Evolutionary conservation across 2,113 vertebrate species (phyloP).

Genomic region (Anolis carolinensis): DNA sequence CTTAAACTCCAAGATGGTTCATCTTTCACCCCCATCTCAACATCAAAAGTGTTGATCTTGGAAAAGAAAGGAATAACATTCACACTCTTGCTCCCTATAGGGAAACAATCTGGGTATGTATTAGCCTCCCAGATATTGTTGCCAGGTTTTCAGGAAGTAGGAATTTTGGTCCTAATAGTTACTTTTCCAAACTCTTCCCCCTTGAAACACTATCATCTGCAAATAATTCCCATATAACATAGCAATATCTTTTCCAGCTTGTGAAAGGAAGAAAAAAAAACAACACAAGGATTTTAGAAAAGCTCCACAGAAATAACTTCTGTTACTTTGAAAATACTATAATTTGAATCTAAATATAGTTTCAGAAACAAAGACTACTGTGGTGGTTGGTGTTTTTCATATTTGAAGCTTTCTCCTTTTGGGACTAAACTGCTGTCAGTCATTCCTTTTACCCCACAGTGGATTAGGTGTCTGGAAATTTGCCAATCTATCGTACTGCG

Average conservation of each 20-base stretch:
- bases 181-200: not conserved
- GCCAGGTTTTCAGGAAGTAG: no score
- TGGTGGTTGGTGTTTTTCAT: not conserved
- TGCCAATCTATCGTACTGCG: constrained; percentile 56
- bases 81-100: not conserved
- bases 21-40: no score
- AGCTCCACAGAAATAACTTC: constrained; percentile 60
- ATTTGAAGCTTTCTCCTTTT: constrained; percentile 47
- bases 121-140: no score
- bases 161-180: not conserved
- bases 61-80: not conserved
- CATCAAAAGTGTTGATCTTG: no score
- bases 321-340: constrained; percentile 59
- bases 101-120: no score
- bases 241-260: constrained; percentile 14
- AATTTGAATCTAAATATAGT: constrained; percentile 63
- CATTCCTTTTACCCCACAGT: constrained; percentile 32
- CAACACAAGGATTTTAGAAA: constrained; percentile 30
- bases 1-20: no score
- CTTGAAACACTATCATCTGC: not conserved
- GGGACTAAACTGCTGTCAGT: constrained; percentile 61
- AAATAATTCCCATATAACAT: constrained; percentile 31
- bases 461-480: constrained; percentile 67
- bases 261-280: not conserved
- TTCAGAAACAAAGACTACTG: constrained; percentile 57